Evolutionary conservation across 1,140 invertebrate genomes (phyloP).

Genomic region (Macrobrachium rosenbergii): DNA sequence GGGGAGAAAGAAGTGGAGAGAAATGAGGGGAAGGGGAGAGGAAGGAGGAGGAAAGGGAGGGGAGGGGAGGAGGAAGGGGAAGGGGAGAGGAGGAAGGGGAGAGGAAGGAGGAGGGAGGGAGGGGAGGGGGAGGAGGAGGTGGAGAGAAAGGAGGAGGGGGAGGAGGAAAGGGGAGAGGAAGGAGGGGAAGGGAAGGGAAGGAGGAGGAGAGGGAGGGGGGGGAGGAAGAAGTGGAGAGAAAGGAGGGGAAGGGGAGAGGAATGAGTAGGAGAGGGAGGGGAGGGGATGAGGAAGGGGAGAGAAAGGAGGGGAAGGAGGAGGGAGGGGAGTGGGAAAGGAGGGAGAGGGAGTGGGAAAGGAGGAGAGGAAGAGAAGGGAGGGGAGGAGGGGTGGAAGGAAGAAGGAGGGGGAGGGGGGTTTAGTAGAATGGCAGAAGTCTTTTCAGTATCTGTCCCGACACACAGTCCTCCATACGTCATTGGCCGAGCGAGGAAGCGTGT

Average conservation of each 20-base stretch:
- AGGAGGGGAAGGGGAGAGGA: not conserved
- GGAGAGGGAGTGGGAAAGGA: not conserved
- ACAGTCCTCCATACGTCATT: too few relatives aligned
- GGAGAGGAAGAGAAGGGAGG: not conserved
- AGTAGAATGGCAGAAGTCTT: too few relatives aligned
- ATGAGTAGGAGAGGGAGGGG: not conserved
- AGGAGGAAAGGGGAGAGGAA: too few relatives aligned
- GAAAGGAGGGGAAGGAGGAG: not conserved
- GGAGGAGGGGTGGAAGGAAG: not conserved
- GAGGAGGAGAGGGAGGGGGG: not conserved
- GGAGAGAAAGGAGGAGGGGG: not conserved
- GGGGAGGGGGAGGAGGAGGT: not conserved
- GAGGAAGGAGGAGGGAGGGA: not conserved
- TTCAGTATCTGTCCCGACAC: too few relatives aligned
- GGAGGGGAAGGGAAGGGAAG: too few relatives aligned
- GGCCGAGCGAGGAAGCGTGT: too few relatives aligned
- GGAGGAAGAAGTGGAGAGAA: not conserved
- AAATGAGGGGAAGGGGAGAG: slow-evolving; percentile 1
- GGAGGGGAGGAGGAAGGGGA: slow-evolving; percentile 4
- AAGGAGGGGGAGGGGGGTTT: not conserved
- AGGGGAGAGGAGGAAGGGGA: not conserved
- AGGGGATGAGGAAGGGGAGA: not conserved
- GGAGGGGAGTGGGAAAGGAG: not conserved
- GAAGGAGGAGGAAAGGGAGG: slow-evolving; percentile 13
- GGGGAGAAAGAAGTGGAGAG: not conserved